Evolutionary conservation across 2,888 invertebrate species (phyloP).

Genomic region (Anthophora plumipes): DNA sequence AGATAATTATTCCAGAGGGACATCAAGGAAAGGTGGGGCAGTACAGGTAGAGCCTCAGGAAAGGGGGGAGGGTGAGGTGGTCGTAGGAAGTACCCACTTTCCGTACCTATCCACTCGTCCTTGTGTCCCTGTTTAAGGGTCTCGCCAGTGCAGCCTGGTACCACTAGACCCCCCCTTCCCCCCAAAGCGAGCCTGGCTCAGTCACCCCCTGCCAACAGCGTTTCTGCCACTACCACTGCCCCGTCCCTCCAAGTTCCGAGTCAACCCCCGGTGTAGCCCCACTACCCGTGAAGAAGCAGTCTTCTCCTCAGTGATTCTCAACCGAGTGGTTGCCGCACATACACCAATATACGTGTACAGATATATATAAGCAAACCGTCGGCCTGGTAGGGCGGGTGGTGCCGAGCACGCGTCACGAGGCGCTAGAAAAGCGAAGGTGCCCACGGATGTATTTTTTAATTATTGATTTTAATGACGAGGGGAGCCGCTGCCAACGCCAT

Average conservation of each 20-base stretch:
- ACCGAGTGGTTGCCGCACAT: constrained; percentile 45
- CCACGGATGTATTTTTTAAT: constrained; percentile 85
- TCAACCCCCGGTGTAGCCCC: constrained; percentile 59
- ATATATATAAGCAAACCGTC: constrained; percentile 23
- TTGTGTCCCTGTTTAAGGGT: constrained; percentile 70
- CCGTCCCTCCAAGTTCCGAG: constrained; percentile 51
- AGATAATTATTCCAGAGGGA: constrained; percentile 45
- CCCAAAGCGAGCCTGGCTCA: constrained; percentile 47
- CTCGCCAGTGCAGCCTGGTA: constrained; percentile 74
- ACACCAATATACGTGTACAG: constrained; percentile 44
- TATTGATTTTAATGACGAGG: constrained; percentile 85
- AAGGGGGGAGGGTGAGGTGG: constrained; percentile 52
- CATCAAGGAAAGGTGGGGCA: constrained; percentile 46
- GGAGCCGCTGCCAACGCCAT: constrained; percentile 84
- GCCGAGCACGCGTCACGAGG: constrained; percentile 79
- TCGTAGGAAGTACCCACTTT: constrained; percentile 67
- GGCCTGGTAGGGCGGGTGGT: constrained; percentile 67
- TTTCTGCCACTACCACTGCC: constrained; percentile 51
- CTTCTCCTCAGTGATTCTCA: constrained; percentile 75
- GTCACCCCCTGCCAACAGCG: constrained; percentile 56
- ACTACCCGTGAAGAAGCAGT: constrained; percentile 56
- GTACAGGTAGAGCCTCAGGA: constrained; percentile 4
- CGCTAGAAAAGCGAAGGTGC: constrained; percentile 84
- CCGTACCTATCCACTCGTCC: constrained; percentile 66
- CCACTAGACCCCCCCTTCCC: constrained; percentile 66